These are phyloP conservation scores for Nephrotoma guestfalica DNA, from an alignment of 2,888 invertebrate genomes.

Conservation along the genomic window DNA sequence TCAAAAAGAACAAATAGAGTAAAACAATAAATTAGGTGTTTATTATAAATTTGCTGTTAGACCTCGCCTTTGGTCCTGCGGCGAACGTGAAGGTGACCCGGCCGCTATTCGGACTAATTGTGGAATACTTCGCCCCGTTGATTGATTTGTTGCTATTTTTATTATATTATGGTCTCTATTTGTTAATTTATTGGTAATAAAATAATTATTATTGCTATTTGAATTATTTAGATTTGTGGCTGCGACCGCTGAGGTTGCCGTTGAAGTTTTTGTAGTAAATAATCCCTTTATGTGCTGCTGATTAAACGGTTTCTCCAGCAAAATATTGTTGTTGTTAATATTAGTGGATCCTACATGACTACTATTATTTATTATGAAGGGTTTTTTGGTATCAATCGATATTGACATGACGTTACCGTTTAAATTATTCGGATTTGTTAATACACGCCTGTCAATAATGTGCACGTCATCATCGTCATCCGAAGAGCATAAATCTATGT, in stretches of 20 bases:
- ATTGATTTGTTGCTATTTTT: conserved; percentile 3
- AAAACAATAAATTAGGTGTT: background rate
- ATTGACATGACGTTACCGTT: background rate
- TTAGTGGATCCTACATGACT: background rate
- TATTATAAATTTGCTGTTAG: conserved; percentile 2
- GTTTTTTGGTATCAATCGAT: background rate
- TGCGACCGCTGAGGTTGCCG: background rate
- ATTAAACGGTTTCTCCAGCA: background rate
- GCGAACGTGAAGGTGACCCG: background rate
- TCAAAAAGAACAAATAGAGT: background rate
- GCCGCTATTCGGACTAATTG: background rate
- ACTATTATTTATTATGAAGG: background rate
- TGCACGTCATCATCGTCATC: conserved; percentile 39
- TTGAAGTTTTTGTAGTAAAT: background rate
- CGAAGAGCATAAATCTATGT: conserved; percentile 49
- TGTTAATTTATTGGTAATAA: conserved; percentile 14
- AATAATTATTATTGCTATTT: conserved; percentile 13
- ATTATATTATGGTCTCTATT: conserved; percentile 13
- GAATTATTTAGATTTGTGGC: conserved; percentile 4
- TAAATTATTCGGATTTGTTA: background rate
- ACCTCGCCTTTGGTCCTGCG: background rate
- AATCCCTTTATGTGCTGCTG: background rate
- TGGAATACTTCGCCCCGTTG: background rate
- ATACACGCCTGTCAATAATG: background rate
- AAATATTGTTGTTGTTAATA: background rate